Percentiles rank a stretch among this genome's conserved stretches.
These are phyloP conservation scores for Zaprionus inermis DNA, from an alignment of 1,140 invertebrate genomes.

Conservation along the genomic window DNA sequence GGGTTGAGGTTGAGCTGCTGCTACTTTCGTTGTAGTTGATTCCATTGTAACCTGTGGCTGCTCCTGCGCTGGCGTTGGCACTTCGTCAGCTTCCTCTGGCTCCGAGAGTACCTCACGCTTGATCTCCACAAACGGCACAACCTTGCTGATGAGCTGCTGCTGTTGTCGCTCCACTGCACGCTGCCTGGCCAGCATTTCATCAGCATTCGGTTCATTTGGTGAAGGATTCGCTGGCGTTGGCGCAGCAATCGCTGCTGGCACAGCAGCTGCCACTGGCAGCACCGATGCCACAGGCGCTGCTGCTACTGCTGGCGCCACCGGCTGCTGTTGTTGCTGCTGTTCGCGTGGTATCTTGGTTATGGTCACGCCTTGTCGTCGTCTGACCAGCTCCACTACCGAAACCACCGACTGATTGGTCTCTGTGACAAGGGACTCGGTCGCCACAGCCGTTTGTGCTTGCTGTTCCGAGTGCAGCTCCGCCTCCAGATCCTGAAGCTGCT, in stretches of 20 bases:
- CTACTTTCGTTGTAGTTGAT: background rate
- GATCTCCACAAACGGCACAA: constrained; percentile 76
- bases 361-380: constrained; percentile 71
- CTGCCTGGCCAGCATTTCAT: constrained; percentile 35
- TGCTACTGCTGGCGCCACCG: background rate
- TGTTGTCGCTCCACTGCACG: constrained; percentile 61
- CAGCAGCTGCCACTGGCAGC: background rate
- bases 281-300: background rate
- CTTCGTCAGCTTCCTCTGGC: constrained; percentile 64
- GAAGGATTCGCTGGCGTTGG: background rate
- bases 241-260: background rate
- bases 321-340: constrained; percentile 49
- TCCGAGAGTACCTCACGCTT: constrained; percentile 80
- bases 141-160: constrained; percentile 69
- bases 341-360: constrained; percentile 75
- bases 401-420: constrained; percentile 31
- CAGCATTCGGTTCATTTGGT: background rate
- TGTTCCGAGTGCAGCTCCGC: background rate
- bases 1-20: background rate
- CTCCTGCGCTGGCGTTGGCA: background rate
- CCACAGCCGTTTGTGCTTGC: background rate
- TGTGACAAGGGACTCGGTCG: background rate
- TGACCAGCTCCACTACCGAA: constrained; percentile 71
- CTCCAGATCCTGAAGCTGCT: constrained; percentile 18
- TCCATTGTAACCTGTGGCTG: background rate